phyloP scores from a whole-genome alignment of 2,113 vertebrate genomes.

The Gambusia holbrooki region DNA sequence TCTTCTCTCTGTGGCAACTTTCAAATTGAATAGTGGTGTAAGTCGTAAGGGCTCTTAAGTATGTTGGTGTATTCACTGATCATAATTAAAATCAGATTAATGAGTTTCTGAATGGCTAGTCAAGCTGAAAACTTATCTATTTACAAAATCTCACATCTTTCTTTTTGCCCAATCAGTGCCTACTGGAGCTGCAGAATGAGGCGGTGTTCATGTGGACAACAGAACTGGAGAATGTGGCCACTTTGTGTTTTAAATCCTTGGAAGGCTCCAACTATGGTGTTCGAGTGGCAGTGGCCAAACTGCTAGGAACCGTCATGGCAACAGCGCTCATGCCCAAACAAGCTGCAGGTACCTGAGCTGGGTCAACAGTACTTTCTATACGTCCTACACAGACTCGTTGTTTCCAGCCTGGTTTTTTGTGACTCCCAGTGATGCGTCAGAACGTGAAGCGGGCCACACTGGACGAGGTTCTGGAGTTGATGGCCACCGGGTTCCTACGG shows the following conservation, averaged over 20 bases:
- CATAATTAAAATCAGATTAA: too few species aligned
- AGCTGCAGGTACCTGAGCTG: slow-evolving; percentile 86
- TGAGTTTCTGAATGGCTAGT: too few species aligned
- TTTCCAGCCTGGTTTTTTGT: neutral
- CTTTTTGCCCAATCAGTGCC: slow-evolving; percentile 80
- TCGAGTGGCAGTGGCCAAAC: slow-evolving; percentile 93
- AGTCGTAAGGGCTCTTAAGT: too few species aligned
- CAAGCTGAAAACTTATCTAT: too few species aligned
- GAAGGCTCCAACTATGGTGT: slow-evolving; percentile 98
- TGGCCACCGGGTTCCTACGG: slow-evolving; percentile 96
- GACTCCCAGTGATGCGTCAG: slow-evolving; percentile 92
- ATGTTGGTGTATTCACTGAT: too few species aligned
- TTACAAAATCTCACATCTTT: neutral
- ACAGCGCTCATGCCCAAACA: slow-evolving; percentile 97
- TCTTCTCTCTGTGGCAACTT: too few species aligned
- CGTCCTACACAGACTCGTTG: neutral
- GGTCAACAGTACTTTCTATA: neutral
- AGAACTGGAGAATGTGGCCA: slow-evolving; percentile 96
- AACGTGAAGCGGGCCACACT: slow-evolving; percentile 95
- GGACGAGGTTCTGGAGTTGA: slow-evolving; percentile 96
- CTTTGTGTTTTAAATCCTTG: slow-evolving; percentile 94
- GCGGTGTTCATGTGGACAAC: slow-evolving; percentile 99
- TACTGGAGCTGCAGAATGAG: slow-evolving; percentile 97
- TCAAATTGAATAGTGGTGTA: too few species aligned
- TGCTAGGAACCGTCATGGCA: slow-evolving; percentile 96